Evolutionary conservation across 1,140 invertebrate genomes (phyloP), one percentile per base, ranked within the genome.

Genomic region (Bombyx mandarina): DNA sequence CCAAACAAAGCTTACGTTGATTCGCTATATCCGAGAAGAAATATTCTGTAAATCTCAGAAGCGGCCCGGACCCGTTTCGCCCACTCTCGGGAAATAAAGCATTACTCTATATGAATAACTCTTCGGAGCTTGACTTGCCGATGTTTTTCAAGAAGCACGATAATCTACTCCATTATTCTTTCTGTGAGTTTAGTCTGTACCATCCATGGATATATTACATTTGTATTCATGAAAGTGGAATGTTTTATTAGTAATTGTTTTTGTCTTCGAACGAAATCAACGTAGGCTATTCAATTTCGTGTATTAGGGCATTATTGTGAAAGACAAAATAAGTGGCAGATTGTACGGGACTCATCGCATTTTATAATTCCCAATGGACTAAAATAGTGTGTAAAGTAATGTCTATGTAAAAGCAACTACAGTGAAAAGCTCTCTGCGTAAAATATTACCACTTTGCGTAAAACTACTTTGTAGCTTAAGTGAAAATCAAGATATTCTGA

Each of bases 81-180:
- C 57, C 58, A 62, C 68, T 59, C 64, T 55, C 53, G 65, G 63
- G 68, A 66, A 71, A 71, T 71, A 69, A 71, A 64, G 65, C 59
- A 67, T 71, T 69, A 66, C 67, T 63, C 60, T 61, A 58, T 70
- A 64, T 66, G 66, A 71, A 71, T 71, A 71, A 71, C 61, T 67
- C 65, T 64, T 66, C 53, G 47, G 56, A 63, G 61, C 59, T 66
- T 57, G 53, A 57, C 26, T 64, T 54, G 48, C 48, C 59, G 61
- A 62, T 67, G 63, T 75, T 73, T 72, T 73, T 71, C 65, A 66
- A 73, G 60, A 64, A 60, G 61, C 65, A 67, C 56, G 63, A 75
- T 73, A 77, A 75, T 75, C 71, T 71, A 46, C 54, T 57, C 63
- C 67, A 75, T 75, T 75, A 73, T 69, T 75, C 65, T 75, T 66